These are phyloP conservation scores for Rhingia campestris DNA, from an alignment of 2,888 invertebrate species.

Conservation along the genomic window DNA sequence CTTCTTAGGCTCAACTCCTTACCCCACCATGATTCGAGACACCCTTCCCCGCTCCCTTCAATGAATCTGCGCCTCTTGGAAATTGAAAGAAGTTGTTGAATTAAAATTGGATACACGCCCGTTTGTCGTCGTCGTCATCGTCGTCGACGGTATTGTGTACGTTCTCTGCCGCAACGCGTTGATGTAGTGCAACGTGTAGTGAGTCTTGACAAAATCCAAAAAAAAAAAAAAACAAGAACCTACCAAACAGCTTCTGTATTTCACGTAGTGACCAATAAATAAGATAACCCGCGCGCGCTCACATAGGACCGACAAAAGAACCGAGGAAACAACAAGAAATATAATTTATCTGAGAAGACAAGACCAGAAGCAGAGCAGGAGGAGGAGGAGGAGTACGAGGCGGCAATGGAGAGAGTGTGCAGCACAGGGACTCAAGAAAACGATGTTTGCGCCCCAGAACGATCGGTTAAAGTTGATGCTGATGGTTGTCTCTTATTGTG, in stretches of 20 bases:
- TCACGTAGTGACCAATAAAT: conserved; percentile 74
- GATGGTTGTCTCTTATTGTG: conserved; percentile 20
- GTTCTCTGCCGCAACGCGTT: not conserved
- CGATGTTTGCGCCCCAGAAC: conserved; percentile 43
- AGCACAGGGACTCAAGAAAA: conserved; percentile 28
- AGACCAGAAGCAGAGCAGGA: conserved; percentile 24
- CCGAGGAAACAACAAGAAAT: conserved; percentile 56
- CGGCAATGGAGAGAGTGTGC: conserved; percentile 1
- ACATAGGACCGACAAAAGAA: conserved; percentile 62
- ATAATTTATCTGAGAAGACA: conserved; percentile 68
- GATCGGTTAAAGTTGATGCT: conserved; percentile 32
- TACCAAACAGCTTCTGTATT: conserved; percentile 74
- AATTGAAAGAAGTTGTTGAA: conserved; percentile 72
- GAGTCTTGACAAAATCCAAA: conserved; percentile 8
- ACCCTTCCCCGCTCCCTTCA: conserved; percentile 37
- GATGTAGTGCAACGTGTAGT: conserved; percentile 27
- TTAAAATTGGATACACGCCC: conserved; percentile 72
- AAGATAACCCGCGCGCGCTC: conserved; percentile 68
- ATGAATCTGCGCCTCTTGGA: conserved; percentile 55
- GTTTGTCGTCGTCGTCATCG: conserved; percentile 52
- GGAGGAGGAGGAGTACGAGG: not conserved
- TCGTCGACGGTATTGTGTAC: conserved; percentile 12
- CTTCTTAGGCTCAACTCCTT: conserved; percentile 17
- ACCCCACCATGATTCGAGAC: not conserved
- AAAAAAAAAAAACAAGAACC: conserved; percentile 55